Percentiles rank a stretch among this genome's conserved stretches.
Evolutionary conservation across 2,113 vertebrate species (phyloP).

Genomic region (Antennarius striatus): DNA sequence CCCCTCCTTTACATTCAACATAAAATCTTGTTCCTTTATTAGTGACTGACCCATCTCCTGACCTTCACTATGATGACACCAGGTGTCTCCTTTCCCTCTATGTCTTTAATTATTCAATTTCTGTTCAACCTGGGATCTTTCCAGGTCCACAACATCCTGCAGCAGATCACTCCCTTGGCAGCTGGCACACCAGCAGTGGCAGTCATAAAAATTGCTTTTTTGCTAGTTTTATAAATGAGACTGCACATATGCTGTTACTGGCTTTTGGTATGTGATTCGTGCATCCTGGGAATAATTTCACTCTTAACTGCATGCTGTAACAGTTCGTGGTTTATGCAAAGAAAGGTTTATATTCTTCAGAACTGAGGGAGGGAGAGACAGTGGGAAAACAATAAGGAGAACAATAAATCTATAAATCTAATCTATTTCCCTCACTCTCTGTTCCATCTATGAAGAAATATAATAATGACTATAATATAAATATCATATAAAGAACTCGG

Average conservation of each 20-base stretch:
- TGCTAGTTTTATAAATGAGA: slow-evolving; percentile 52
- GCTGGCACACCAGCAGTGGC: slow-evolving; percentile 39
- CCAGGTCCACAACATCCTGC: slow-evolving; percentile 42
- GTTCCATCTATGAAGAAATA: neutral
- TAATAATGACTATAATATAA: no score
- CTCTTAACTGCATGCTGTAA: slow-evolving; percentile 56
- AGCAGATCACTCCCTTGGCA: slow-evolving; percentile 52
- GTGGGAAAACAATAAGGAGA: slow-evolving; percentile 25
- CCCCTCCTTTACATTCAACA: slow-evolving; percentile 19
- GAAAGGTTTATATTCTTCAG: slow-evolving; percentile 14
- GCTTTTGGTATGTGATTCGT: slow-evolving; percentile 43
- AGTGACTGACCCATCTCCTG: slow-evolving; percentile 53
- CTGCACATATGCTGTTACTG: slow-evolving; percentile 21
- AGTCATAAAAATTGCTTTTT: slow-evolving; percentile 41
- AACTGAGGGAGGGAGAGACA: slow-evolving; percentile 22
- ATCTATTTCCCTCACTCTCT: slow-evolving; percentile 19
- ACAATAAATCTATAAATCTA: slow-evolving; percentile 47
- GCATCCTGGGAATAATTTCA: slow-evolving; percentile 59
- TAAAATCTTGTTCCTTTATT: slow-evolving; percentile 44
- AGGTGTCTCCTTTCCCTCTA: slow-evolving; percentile 64
- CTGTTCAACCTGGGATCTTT: slow-evolving; percentile 52
- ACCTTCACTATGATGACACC: slow-evolving; percentile 61
- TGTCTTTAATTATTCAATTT: slow-evolving; percentile 73
- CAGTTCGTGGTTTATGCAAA: slow-evolving; percentile 42
- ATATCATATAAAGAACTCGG: neutral